phyloP scores from a whole-genome alignment of 2,888 invertebrate genomes.

The Calliopum simillimum region DNA sequence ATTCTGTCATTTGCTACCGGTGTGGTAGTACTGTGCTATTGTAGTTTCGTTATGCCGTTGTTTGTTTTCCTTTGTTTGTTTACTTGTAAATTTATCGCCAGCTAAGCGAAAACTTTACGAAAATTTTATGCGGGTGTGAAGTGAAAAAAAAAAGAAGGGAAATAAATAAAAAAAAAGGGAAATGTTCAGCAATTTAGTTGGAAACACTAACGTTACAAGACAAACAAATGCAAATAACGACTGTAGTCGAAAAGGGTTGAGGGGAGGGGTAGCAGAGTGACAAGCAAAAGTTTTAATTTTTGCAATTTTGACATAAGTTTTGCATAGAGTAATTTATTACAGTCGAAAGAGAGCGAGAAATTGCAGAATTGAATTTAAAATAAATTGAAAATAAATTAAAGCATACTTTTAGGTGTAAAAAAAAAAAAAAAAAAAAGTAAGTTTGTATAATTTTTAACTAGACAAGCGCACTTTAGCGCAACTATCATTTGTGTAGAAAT shows the following conservation, averaged over 20 bases:
- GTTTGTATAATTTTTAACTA: too few species aligned
- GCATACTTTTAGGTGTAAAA: too few species aligned
- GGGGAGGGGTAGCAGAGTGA: background rate
- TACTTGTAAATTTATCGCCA: slow-evolving; percentile 30
- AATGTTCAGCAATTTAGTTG: background rate
- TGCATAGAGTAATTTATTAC: too few species aligned
- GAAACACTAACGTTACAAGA: too few species aligned
- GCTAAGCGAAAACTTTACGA: slow-evolving; percentile 16
- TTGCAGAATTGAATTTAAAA: background rate
- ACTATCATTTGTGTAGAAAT: too few species aligned
- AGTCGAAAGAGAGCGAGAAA: background rate
- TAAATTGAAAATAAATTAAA: too few species aligned
- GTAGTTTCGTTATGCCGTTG: background rate
- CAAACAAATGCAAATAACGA: background rate
- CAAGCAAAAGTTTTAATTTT: slow-evolving; percentile 3
- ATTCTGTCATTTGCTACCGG: slow-evolving; percentile 22
- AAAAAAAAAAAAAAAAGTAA: background rate
- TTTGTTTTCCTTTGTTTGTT: slow-evolving; percentile 12
- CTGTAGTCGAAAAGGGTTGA: too few species aligned
- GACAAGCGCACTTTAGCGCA: too few species aligned
- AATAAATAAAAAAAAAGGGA: background rate
- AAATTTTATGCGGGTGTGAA: slow-evolving; percentile 20
- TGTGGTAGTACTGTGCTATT: slow-evolving; percentile 24
- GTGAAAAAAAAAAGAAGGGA: slow-evolving; percentile 25
- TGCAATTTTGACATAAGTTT: too few species aligned